Evolutionary conservation across 2,797 vertebrate genomes (phyloP), one percentile per base, ranked within the genome.

Genomic region (Chloroceryle amazona): DNA sequence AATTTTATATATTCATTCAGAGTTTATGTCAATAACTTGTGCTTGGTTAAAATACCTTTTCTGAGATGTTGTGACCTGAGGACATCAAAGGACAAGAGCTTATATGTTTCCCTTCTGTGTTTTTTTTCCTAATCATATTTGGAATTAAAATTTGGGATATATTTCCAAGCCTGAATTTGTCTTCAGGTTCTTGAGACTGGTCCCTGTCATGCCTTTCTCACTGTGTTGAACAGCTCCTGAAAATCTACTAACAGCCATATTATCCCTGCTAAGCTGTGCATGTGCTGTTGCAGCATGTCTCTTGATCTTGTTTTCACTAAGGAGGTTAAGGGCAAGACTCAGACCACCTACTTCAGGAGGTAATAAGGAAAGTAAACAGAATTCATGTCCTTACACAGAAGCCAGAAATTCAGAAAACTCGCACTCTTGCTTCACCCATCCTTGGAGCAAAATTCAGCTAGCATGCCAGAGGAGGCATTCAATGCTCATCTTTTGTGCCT

Each of bases 41-140:
- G 9, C 41, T 62, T 79, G 23, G 10, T 71, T 86, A 81, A 90
- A 94, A 65, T 10, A 49, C 4, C 1, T 39, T 58, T 85, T 76
- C 37, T 52, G 15, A 57, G 35, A 39, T 29, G 7, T 29, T 9
- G 0, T 57, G 41, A 78, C 18, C 44, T 16, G 26, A 54, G 26
- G 29, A 12, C 13, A 61, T 60, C 35, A 80, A n/a, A 84, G 54
- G 21, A 70, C 6, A 67, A 31, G 84, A 71, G 4, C 5, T 51
- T 52, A 29, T 9, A 23, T 1, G 2, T n/a, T 52, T 71, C 6
- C 42, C 2, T 61, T 63, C 4, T 0, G 0, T 25, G 9, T 66
- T 86, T 65, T 68, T 52, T 83, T 63, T 71, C 10, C 25, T n/a
- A 33, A 0, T 29, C 12, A 6, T 20, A n/a, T 60, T 54, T 83